Conservation (phyloP, 2,797 vertebrate species). For the Scolopax rusticola region DNA sequence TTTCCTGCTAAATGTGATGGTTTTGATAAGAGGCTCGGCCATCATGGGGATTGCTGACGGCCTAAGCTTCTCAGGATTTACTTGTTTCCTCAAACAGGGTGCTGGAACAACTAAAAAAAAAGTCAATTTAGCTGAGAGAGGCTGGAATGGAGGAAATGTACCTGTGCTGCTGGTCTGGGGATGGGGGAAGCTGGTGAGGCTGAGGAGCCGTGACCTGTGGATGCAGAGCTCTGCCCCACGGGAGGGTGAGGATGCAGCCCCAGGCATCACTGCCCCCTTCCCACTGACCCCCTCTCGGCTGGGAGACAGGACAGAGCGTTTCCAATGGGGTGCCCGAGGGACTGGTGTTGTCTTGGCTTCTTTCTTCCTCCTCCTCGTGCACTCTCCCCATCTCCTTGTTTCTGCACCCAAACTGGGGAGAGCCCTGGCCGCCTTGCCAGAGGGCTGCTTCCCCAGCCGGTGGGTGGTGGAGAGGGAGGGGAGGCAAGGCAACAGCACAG, state of each 20-base stretch:
- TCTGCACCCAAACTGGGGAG: background rate
- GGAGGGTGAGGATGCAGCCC: background rate
- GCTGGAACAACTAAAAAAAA: background rate
- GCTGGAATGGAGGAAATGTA: background rate
- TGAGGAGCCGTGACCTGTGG: background rate
- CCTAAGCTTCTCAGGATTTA: background rate
- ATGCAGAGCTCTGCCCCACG: background rate
- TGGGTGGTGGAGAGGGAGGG: background rate
- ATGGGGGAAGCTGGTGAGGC: background rate
- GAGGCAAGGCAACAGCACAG: background rate
- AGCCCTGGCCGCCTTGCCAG: background rate
- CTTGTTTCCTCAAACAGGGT: background rate
- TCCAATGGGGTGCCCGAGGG: background rate
- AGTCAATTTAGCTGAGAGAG: background rate
- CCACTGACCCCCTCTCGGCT: background rate
- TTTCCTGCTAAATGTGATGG: background rate
- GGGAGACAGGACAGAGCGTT: background rate
- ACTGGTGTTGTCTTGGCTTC: background rate
- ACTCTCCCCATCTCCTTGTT: background rate
- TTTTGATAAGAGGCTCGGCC: background rate
- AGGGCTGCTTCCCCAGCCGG: background rate
- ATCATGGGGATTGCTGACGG: background rate
- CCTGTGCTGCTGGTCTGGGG: background rate
- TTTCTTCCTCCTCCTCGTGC: background rate
- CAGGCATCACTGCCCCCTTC: accelerated